Base-by-base conservation (phyloP, 1,140 invertebrate genomes). In the Colletes gigas region DNA sequence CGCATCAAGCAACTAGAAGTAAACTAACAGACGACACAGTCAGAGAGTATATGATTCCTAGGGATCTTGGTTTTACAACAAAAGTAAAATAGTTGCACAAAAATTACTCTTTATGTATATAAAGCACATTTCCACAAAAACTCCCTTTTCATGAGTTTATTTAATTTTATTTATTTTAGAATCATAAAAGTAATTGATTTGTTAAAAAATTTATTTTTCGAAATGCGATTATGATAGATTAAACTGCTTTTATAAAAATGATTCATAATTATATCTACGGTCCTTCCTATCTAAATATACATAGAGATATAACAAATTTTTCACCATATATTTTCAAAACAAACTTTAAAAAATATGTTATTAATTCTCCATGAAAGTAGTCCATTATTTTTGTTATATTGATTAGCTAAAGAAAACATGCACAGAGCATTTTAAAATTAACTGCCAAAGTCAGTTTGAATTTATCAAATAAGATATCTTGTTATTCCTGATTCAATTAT, bases 11-110 rank as follows among this genome's bases (percentile, higher is more conserved):
- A 88, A 94, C 95, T 55, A 94, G 97, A 81, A 96, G 96, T 67
- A 93, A 95, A 80, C 95, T 99, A 54, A 99, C 98, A 0, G 98
- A 99, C 90, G 98, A 99, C 52, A 92, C 96, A 50, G 94, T 99
- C 44, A 95, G 96, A 88, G 91, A 96, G 85, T 99, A 96, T 93
- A 99, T 99, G 95, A 96, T 95, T 83, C 95, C 97, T 65, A 94
- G 98, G 88, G 96, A 97, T 90, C 94, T 99, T 9, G 96, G 96
- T 70, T 96, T 94, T 84, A 90, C 81, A 39, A 67, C 70, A 41
- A 85, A 85, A 67, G 59, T 44, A 39, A 84, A 82, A 54, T 85
- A 85, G 54, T 14, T 30, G 19, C n/a, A 80, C 15, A 59, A 17
- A 17, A 15, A 72, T 21, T 30, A 19, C 14, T 69, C 68, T 9